Conservation (phyloP, 2,888 invertebrate genomes). For the Orthosia cruda region DNA sequence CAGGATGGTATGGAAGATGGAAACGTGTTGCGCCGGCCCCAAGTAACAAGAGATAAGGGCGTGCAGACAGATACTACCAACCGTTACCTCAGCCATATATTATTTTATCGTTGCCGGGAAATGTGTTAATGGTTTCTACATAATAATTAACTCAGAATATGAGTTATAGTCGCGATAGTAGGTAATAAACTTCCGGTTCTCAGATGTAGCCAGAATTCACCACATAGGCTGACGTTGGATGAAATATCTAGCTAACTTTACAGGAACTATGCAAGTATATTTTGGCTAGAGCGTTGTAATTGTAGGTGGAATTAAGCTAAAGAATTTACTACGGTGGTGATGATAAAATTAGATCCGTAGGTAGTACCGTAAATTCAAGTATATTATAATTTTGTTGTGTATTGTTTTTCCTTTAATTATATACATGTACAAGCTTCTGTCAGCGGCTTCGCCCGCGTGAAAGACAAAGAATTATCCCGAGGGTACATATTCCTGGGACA, state of each 20-base stretch:
- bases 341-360: neutral
- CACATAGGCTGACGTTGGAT: slow-evolving; percentile 24
- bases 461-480: too few species aligned
- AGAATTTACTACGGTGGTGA: neutral
- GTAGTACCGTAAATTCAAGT: neutral
- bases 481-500: too few species aligned
- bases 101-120: neutral
- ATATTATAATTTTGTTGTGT: too few species aligned
- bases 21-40: too few species aligned
- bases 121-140: slow-evolving; percentile 3
- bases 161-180: slow-evolving; percentile 29
- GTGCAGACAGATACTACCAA: neutral
- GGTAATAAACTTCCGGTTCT: slow-evolving; percentile 22
- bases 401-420: too few species aligned
- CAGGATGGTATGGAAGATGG: too few species aligned
- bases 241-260: slow-evolving; percentile 25
- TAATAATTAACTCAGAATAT: slow-evolving; percentile 32
- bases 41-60: too few species aligned
- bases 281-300: neutral
- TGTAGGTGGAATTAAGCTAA: neutral
- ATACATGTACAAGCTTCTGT: too few species aligned
- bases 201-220: slow-evolving; percentile 7
- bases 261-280: slow-evolving; percentile 40
- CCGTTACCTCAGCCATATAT: neutral
- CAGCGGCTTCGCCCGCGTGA: too few species aligned